Base-by-base conservation (phyloP, 2,113 vertebrate genomes). In the Orcinus orca region DNA sequence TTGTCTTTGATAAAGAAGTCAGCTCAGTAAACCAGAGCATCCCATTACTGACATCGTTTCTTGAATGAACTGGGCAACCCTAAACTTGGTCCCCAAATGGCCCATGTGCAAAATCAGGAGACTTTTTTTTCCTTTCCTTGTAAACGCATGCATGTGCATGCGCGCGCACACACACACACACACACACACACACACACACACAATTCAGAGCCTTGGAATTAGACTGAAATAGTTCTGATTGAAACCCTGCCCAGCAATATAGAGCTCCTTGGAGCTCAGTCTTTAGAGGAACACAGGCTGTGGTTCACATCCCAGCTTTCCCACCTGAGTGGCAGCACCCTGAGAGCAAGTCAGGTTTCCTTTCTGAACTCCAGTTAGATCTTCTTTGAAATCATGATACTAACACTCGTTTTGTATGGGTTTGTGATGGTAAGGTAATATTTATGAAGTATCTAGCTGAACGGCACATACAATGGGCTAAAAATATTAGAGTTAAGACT, bases 111-210 rank as follows among this genome's bases (percentile, higher is more conserved):
- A 80, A 80, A 79, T 79, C 8, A 41, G 50, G 79, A 67, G 50
- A 38, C 29, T 1, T 9, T 20, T 53, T 41, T 79, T 18, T 2
- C 5, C 1, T 2, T 58, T 71, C 6, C 5, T 25, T 53, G 18
- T 11, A 60, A 74, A 79, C 4, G 8, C 6, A 1, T 1, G 60
- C 25, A 26, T 7, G 23, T 33, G 6, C 21, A 2, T 0, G 0
- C 2, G 5, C 38, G 5, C 38, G 0, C 5, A 1, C 41, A 47
- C 73, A 76, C 44, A 18, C 15, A 29, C 55, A 23, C 36, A 44
- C 6, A 38, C 38, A 38, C 38, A 0, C 5, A 1, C 41, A 47
- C 73, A 76, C 44, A 18, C 15, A 29, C 55, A 23, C 36, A 44
- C 6, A 13, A 0, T 71, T 44, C 11, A 12, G 84, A 79, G 23